Evolutionary conservation across 2,888 invertebrate genomes (phyloP).

Genomic region (Acleris laterana): DNA sequence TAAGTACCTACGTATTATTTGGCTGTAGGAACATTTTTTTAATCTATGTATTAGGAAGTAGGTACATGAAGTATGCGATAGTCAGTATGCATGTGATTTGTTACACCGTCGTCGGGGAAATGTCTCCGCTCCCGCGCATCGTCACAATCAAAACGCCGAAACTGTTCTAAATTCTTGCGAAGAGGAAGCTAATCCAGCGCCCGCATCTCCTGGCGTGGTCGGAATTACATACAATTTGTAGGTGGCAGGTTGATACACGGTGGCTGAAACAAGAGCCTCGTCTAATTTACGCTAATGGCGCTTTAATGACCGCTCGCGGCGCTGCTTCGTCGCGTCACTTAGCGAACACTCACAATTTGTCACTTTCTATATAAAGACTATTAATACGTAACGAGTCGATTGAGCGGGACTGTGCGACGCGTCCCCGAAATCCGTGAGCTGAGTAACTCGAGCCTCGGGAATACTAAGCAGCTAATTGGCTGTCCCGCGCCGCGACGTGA

Average conservation of each 20-base stretch:
- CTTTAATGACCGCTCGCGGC: conserved; percentile 56
- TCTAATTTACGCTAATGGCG: conserved; percentile 77
- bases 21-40: too few species aligned
- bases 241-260: neutral
- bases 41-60: too few species aligned
- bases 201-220: too few species aligned
- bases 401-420: conserved; percentile 7
- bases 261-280: conserved; percentile 39
- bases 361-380: conserved; percentile 16
- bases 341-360: conserved; percentile 28
- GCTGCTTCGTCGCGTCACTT: conserved; percentile 10
- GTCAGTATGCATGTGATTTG: too few species aligned
- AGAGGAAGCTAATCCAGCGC: too few species aligned
- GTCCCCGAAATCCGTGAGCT: neutral
- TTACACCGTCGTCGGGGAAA: too few species aligned
- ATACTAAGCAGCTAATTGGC: conserved; percentile 50
- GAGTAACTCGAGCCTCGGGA: conserved; percentile 36
- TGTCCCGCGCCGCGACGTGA: neutral
- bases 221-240: neutral
- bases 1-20: too few species aligned
- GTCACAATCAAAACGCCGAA: too few species aligned
- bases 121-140: too few species aligned
- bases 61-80: too few species aligned
- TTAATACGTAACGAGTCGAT: conserved; percentile 10
- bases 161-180: too few species aligned